phyloP scores from a whole-genome alignment of 2,888 invertebrate species.

The Drosophila mimetica region DNA sequence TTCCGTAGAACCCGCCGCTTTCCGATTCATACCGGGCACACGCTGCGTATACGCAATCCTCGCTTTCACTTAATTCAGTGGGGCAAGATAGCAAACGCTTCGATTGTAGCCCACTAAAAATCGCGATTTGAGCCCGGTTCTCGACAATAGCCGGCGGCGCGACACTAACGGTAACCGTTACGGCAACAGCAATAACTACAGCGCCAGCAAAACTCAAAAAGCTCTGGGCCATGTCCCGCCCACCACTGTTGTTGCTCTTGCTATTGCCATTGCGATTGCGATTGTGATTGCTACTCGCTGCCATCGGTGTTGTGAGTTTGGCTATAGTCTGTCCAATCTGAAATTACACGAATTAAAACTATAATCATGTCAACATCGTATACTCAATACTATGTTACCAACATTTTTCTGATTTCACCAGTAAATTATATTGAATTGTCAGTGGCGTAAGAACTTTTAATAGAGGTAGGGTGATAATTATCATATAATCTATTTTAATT shows the following conservation, averaged over 20 bases:
- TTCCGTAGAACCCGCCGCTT: background rate
- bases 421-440: no score
- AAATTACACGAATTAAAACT: background rate
- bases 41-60: slow-evolving; percentile 59
- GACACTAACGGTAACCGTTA: slow-evolving; percentile 35
- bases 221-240: slow-evolving; percentile 8
- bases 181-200: slow-evolving; percentile 41
- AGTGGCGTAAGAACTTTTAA: no score
- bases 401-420: no score
- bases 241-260: slow-evolving; percentile 18
- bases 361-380: no score
- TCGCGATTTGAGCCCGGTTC: slow-evolving; percentile 50
- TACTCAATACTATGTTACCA: no score
- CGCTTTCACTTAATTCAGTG: slow-evolving; percentile 56
- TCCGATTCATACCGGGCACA: background rate
- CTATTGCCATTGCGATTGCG: slow-evolving; percentile 23
- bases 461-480: no score
- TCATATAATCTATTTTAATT: no score
- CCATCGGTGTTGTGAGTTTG: slow-evolving; percentile 4
- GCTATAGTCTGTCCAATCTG: background rate
- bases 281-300: slow-evolving; percentile 25
- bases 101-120: slow-evolving; percentile 50
- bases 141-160: slow-evolving; percentile 57
- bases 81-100: slow-evolving; percentile 51
- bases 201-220: slow-evolving; percentile 18